Base-by-base conservation (phyloP, 2,888 invertebrate genomes). In the Drosophila austrosaltans region DNA sequence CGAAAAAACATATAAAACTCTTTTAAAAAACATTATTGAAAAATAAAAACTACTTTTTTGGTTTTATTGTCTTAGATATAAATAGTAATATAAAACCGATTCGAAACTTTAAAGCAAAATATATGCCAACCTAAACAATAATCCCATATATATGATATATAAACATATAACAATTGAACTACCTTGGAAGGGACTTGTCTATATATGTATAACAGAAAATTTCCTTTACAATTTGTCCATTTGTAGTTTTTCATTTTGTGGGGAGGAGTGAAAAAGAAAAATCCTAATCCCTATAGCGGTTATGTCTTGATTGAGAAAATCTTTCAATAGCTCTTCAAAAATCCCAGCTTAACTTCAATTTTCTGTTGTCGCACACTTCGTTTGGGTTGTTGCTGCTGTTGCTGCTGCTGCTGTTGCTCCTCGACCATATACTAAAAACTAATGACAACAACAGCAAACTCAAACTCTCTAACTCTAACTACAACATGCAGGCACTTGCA, bases 371-470 rank as follows among this genome's bases (percentile, higher is more conserved):
- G 12, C 42, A 59, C 40, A 25, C 28, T 42, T 16, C 3, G 25
- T 25, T 48, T 10, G 22, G 22, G 20, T 12, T 39, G 10, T 25
- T 32, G 7, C 42, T 20, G 7, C 12, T 53, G 8, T 44, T 28
- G 42, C 12, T 63, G 39, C n/a, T 39, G 36, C 20, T 39, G 5
- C 60, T 32, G 8, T 12, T 53, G 10, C 54, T 28, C 54, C 28
- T 65, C 63, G 64, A 61, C 58, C 69, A 48, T 57, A 60, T 57
- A 60, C 36, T 57, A 53, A 63, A 63, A 61, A 44, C 63, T 69
- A 68, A 69, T 63, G 69, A 69, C 69, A 72, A 62, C 60, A 58
- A 44, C 70, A 65, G 32, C 58, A 58, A 64, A 30, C 64, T 54
- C 39, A 39, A 61, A 42, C 60, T 59, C 60, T 69, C 67, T 70